These are phyloP conservation scores for Palythoa grandis DNA, from an alignment of 92 coral and sea anemone genomes.

Conservation along the genomic window DNA sequence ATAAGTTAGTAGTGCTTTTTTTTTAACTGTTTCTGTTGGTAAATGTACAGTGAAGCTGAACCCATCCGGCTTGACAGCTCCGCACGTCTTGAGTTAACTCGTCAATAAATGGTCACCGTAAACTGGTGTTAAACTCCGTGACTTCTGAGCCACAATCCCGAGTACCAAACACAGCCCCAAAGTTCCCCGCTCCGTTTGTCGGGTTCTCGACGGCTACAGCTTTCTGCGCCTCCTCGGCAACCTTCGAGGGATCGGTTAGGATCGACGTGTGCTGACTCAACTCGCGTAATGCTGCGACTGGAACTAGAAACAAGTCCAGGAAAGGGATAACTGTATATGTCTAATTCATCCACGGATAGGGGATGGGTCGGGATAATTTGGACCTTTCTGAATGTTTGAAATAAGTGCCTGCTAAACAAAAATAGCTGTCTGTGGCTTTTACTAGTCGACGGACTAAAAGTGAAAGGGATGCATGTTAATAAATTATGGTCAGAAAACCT, in stretches of 20 bases:
- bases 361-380: too few relatives aligned
- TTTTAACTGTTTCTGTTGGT: too few relatives aligned
- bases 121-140: constrained; percentile 2
- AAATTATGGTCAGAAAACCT: too few relatives aligned
- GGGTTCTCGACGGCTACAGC: constrained; percentile 76
- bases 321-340: too few relatives aligned
- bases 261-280: constrained; percentile 91
- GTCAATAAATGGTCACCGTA: constrained; percentile 22
- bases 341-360: too few relatives aligned
- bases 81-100: neutral
- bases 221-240: constrained; percentile 85
- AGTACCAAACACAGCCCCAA: constrained; percentile 20
- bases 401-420: too few relatives aligned
- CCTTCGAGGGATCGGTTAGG: constrained; percentile 87
- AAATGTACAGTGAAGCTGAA: neutral
- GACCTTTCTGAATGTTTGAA: too few relatives aligned
- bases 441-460: too few relatives aligned
- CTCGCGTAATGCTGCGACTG: constrained; percentile 91
- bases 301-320: constrained; percentile 56
- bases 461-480: too few relatives aligned
- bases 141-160: constrained; percentile 11
- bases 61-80: neutral
- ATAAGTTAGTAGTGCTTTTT: too few relatives aligned
- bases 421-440: too few relatives aligned
- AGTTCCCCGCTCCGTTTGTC: constrained; percentile 49